Base-by-base conservation (phyloP, 2,888 invertebrate genomes). In the Epistrophe grossulariae region DNA sequence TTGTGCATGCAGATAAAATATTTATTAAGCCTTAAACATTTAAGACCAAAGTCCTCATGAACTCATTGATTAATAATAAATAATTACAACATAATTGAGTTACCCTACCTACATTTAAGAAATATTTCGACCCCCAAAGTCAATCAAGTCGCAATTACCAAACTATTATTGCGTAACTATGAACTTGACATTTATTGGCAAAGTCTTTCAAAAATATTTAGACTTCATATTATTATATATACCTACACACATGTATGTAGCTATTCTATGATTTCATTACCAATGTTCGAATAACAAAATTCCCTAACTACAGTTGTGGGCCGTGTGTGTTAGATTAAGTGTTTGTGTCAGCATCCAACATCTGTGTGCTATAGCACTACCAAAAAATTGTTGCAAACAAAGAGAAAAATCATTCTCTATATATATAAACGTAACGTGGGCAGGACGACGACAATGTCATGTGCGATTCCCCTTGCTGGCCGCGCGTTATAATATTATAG, bases 121-220 rank as follows among this genome's bases (percentile, higher is more conserved):
- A 24, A 28, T 24, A 24, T 50, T 52, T 7, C 40, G 5, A 10
- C 11, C 59, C 59, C 19, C 38, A 59, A 76, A 57, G 35, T 43
- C 72, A 60, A 77, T 64, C 38, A 77, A 62, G 24, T 52, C 19
- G 31, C 45, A 45, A 79, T 68, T 45, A 74, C 62, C 31, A 45
- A 79, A 76, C 71, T 71, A 66, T 72, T 71, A 76, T 84, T 79
- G 43, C 59, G 66, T 76, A 76, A 79, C 79, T 59, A 76, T 79
- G 84, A 84, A 84, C 84, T 84, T 84, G 84, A 84, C 84, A 79
- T 84, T 76, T 84, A 79, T 84, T 79, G 71, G 59, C 28, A 35
- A 76, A 71, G 57, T 79, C 48, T 71, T 66, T 76, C 70, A 52
- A 74, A 78, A 57, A 59, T 38, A 43, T 17, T 24, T 19, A 35